phyloP scores from a whole-genome alignment of 1,140 invertebrate species.

The Drosophila watanabei region DNA sequence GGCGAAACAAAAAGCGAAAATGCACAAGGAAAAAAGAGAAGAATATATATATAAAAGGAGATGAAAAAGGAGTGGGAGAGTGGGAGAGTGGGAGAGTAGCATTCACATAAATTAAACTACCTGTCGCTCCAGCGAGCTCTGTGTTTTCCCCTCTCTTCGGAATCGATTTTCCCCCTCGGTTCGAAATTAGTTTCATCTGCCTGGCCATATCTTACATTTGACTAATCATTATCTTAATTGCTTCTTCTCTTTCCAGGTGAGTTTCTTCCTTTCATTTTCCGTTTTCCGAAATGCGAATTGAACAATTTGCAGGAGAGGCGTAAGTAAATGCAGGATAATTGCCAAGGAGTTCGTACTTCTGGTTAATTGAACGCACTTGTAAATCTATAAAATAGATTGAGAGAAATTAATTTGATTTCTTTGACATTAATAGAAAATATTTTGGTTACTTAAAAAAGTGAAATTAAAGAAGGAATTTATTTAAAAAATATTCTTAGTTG shows the following conservation, averaged over 20 bases:
- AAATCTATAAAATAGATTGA: neutral
- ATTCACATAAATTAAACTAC: slow-evolving; percentile 82
- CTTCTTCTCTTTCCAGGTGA: slow-evolving; percentile 69
- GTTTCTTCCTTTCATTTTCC: slow-evolving; percentile 40
- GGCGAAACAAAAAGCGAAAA: slow-evolving; percentile 56
- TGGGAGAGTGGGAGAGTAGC: slow-evolving; percentile 1
- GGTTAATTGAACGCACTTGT: slow-evolving; percentile 50
- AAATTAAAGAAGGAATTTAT: neutral
- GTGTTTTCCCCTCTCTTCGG: neutral
- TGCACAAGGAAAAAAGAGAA: slow-evolving; percentile 35
- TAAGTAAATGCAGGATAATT: slow-evolving; percentile 26
- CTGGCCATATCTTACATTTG: slow-evolving; percentile 50
- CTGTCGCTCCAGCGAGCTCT: slow-evolving; percentile 66
- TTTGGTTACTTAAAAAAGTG: neutral
- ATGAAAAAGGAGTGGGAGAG: slow-evolving; percentile 8
- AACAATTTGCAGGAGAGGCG: slow-evolving; percentile 18
- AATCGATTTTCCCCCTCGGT: slow-evolving; percentile 3
- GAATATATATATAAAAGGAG: slow-evolving; percentile 2
- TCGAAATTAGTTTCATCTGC: slow-evolving; percentile 70
- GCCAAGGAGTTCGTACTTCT: slow-evolving; percentile 13
- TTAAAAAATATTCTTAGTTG: neutral
- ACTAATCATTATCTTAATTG: slow-evolving; percentile 67
- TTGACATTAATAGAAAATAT: neutral
- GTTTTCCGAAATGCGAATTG: slow-evolving; percentile 3
- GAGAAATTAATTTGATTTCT: neutral